Evolutionary conservation across 2,797 vertebrate species (phyloP).

Genomic region (Propithecus deckenii): DNA sequence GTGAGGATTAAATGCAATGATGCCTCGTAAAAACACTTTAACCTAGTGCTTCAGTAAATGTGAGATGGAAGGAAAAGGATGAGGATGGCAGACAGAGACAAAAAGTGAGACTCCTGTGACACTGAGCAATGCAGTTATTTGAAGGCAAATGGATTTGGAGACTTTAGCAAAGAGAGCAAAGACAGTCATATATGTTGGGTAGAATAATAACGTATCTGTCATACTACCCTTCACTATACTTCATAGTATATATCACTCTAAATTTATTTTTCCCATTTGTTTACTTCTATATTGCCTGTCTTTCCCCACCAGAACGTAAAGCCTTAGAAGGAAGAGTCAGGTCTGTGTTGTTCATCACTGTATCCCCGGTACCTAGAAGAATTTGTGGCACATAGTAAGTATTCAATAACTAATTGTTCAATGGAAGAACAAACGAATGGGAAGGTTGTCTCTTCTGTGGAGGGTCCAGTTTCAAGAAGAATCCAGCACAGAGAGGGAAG

Average conservation of each 20-base stretch:
- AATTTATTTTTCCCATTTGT: background rate
- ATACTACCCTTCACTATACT: fast-evolving
- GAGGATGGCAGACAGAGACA: background rate
- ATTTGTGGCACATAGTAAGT: background rate
- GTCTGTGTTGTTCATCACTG: background rate
- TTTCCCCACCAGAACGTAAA: background rate
- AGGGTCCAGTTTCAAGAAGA: background rate
- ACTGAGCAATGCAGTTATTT: background rate
- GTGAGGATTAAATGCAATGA: background rate
- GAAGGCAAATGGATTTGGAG: background rate
- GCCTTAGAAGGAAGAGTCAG: background rate
- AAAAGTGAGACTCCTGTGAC: background rate
- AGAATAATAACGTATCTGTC: background rate
- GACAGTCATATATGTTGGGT: no score
- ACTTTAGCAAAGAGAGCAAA: background rate
- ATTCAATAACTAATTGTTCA: background rate
- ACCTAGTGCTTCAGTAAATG: background rate
- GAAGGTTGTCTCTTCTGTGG: background rate
- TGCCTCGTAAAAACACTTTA: background rate
- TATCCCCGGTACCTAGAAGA: background rate
- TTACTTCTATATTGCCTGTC: background rate
- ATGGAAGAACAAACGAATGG: background rate
- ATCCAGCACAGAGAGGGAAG: background rate
- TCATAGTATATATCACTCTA: background rate
- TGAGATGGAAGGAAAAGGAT: background rate